Conservation (phyloP, 2,113 vertebrate species). For the Phyllostomus discolor region DNA sequence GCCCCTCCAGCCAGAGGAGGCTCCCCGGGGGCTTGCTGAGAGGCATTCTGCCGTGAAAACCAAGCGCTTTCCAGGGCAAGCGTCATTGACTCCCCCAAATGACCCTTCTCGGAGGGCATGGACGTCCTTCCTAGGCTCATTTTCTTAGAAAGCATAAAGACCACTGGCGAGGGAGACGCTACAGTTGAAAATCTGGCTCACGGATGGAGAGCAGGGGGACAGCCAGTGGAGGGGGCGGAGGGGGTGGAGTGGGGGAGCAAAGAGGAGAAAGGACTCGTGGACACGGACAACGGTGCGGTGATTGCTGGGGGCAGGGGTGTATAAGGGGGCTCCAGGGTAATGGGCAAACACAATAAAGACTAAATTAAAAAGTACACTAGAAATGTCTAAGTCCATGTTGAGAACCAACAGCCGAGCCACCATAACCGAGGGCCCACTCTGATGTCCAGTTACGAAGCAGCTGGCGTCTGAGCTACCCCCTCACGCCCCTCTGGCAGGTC, state of each 20-base stretch:
- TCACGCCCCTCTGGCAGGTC: neutral
- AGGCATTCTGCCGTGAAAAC: neutral
- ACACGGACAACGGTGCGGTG: too few species aligned
- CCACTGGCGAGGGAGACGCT: neutral
- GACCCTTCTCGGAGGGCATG: neutral
- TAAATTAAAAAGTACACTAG: neutral
- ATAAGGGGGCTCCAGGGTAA: too few species aligned
- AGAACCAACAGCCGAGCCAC: neutral
- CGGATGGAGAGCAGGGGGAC: too few species aligned
- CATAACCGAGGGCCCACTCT: neutral
- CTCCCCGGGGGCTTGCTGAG: neutral
- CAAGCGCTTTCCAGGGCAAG: neutral
- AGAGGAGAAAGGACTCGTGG: neutral
- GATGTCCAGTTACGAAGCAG: neutral
- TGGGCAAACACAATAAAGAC: too few species aligned
- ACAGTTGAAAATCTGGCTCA: neutral
- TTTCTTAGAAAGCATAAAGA: neutral
- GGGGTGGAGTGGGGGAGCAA: neutral
- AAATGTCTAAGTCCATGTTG: neutral
- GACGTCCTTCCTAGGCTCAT: neutral
- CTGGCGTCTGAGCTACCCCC: neutral
- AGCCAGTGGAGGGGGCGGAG: too few species aligned
- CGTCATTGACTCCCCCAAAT: neutral
- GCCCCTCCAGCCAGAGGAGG: neutral
- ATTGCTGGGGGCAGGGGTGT: too few species aligned